A percentile compares a stretch with the other conserved stretches of the same genome.
phyloP scores from a whole-genome alignment of 2,113 vertebrate genomes.

The Calidris pugnax region DNA sequence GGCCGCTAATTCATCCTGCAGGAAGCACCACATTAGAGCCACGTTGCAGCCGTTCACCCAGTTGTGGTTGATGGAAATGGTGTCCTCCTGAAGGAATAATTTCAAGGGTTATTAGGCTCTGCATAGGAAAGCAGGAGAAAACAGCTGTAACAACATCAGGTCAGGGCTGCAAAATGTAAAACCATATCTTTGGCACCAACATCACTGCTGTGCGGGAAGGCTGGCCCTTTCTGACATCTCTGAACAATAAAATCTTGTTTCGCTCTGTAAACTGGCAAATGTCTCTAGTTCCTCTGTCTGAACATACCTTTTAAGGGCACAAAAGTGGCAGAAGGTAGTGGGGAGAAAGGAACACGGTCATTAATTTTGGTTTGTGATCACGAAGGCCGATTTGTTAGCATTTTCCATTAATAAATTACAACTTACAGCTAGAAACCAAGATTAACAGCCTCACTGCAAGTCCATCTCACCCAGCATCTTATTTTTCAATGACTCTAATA shows the following conservation, averaged over 20 bases:
- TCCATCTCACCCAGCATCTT: neutral
- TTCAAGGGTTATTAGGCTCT: rapidly evolving
- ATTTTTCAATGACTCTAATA: neutral
- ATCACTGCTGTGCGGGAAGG: neutral
- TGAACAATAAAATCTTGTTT: neutral
- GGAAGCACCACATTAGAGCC: slow-evolving; percentile 91
- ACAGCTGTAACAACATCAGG: neutral
- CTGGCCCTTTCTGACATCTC: neutral
- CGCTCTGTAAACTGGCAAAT: neutral
- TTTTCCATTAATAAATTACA: neutral
- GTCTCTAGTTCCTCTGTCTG: neutral
- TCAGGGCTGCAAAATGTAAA: neutral
- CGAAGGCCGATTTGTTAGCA: neutral
- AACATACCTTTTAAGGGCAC: neutral
- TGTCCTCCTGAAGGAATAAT: slow-evolving; percentile 83
- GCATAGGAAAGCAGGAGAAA: rapidly evolving
- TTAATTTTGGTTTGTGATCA: neutral
- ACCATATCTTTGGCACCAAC: too few relatives aligned
- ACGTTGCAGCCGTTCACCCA: slow-evolving; percentile 96
- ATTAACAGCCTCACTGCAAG: neutral
- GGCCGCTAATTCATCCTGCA: slow-evolving; percentile 86
- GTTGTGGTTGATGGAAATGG: slow-evolving; percentile 97
- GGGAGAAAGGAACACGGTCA: neutral
- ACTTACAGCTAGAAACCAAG: neutral
- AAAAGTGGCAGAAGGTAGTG: neutral